phyloP scores from a whole-genome alignment of 2,797 vertebrate genomes.

The Sciurus vulgaris region DNA sequence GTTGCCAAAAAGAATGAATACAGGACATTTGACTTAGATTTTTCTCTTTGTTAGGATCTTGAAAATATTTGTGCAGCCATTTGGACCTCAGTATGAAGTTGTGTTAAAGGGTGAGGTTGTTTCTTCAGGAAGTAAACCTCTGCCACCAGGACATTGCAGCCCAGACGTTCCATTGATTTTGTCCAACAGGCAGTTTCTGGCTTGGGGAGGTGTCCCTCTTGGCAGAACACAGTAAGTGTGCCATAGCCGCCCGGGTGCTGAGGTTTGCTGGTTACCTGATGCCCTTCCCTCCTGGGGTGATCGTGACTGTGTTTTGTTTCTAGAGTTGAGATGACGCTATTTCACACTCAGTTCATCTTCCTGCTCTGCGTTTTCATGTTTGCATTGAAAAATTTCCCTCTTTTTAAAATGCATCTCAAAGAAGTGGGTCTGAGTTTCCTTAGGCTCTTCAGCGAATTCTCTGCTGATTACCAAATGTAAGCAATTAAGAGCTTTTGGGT shows the following conservation, averaged over 20 bases:
- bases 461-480: neutral
- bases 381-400: neutral
- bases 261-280: neutral
- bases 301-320: constrained; percentile 15
- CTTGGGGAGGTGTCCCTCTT: constrained; percentile 96
- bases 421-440: neutral
- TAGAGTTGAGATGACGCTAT: constrained; percentile 33
- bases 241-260: neutral
- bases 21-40: constrained; percentile 4
- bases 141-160: constrained; percentile 66
- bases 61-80: constrained; percentile 95
- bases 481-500: neutral
- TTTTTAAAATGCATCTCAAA: constrained; percentile 50
- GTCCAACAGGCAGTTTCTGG: constrained; percentile 96
- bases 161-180: constrained; percentile 93
- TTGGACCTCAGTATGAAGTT: constrained; percentile 97
- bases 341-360: neutral
- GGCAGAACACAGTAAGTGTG: constrained; percentile 95
- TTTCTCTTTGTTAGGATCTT: constrained; percentile 90
- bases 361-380: neutral
- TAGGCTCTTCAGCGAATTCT: constrained; percentile 38
- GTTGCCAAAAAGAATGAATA: neutral
- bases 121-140: constrained; percentile 80
- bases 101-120: constrained; percentile 91
- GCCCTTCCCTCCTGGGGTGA: neutral